Conservation (phyloP, 2,888 invertebrate species). For the Agrochola macilenta region DNA sequence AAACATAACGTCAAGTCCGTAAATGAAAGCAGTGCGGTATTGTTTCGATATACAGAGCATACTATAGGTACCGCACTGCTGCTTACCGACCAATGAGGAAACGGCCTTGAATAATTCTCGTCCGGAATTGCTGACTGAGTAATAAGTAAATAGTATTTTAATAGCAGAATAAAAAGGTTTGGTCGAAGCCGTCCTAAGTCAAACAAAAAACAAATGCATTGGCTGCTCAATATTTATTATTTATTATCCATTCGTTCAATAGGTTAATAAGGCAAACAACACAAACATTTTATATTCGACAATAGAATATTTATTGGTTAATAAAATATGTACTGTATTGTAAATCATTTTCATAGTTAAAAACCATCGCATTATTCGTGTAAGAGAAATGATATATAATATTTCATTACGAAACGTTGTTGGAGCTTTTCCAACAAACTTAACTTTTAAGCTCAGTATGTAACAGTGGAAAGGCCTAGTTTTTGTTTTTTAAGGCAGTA, state of each 20-base stretch:
- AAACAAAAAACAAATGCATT: not conserved
- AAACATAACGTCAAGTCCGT: too few species aligned
- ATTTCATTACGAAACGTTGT: conserved; percentile 43
- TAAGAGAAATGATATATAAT: conserved; percentile 39
- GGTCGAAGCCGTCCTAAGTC: not conserved
- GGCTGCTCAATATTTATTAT: not conserved
- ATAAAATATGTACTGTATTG: conserved; percentile 14
- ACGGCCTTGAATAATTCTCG: not conserved
- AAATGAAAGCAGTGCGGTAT: too few species aligned
- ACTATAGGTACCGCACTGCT: too few species aligned
- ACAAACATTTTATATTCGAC: not conserved
- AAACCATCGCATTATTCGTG: conserved; percentile 31
- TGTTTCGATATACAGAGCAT: too few species aligned
- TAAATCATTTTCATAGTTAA: conserved; percentile 23
- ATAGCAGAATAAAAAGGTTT: not conserved
- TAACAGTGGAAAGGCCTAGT: not conserved
- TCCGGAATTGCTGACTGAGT: not conserved
- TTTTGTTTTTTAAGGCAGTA: conserved; percentile 31
- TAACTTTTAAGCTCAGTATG: conserved; percentile 22
- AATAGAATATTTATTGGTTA: conserved; percentile 7
- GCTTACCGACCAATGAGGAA: too few species aligned
- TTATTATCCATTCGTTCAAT: not conserved
- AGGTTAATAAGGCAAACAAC: conserved; percentile 6
- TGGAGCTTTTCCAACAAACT: conserved; percentile 51
- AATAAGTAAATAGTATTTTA: not conserved